Conservation (phyloP, 1,140 invertebrate species). For the Euschistus heros region DNA sequence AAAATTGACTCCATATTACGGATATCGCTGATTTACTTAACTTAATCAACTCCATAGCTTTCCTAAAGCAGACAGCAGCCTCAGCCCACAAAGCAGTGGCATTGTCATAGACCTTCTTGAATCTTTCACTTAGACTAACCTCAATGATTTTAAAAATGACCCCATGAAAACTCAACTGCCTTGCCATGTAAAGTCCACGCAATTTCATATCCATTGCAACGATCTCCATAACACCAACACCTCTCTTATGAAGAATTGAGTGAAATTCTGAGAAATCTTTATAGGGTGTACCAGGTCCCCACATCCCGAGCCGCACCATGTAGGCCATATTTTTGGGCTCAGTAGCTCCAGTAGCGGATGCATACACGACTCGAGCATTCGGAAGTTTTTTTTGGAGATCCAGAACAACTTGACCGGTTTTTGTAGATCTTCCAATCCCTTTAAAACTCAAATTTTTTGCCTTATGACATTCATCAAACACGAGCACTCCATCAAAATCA, state of each 20-base stretch:
- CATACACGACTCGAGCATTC: conserved; percentile 93
- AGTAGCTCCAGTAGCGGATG: conserved; percentile 93
- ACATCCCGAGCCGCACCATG: conserved; percentile 94
- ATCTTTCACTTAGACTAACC: conserved; percentile 76
- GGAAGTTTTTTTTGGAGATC: conserved; percentile 92
- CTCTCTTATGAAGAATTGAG: conserved; percentile 86
- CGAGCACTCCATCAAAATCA: conserved; percentile 88
- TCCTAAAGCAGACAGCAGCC: conserved; percentile 84
- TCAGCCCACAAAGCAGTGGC: conserved; percentile 93
- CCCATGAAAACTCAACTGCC: conserved; percentile 93
- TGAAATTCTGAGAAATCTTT: conserved; percentile 90
- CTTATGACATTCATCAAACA: conserved; percentile 99
- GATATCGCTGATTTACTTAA: conserved; percentile 80
- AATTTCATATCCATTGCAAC: conserved; percentile 99
- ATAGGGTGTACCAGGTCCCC: conserved; percentile 94
- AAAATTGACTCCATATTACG: conserved; percentile 96
- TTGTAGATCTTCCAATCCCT: conserved; percentile 87
- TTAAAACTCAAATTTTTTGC: conserved; percentile 96
- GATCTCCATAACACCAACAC: conserved; percentile 98
- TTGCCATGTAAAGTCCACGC: conserved; percentile 94
- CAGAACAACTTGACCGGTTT: conserved; percentile 77
- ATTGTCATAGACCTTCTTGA: conserved; percentile 83
- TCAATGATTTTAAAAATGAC: conserved; percentile 95
- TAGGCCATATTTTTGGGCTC: conserved; percentile 99
- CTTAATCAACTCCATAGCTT: conserved; percentile 85